phyloP scores from a whole-genome alignment of 2,888 invertebrate species.

The Morpho achilles region DNA sequence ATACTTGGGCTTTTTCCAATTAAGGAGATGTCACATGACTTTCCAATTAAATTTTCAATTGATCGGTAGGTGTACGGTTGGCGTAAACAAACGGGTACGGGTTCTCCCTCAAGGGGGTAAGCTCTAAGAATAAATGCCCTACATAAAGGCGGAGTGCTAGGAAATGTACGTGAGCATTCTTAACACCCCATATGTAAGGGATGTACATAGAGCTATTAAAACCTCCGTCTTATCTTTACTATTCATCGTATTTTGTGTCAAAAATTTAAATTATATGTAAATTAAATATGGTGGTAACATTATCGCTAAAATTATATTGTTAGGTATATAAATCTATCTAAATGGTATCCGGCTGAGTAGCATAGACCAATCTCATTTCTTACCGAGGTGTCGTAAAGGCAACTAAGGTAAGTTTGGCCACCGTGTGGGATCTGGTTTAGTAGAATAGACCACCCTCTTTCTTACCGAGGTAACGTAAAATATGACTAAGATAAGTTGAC shows the following conservation, averaged over 20 bases:
- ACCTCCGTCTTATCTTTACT: slow-evolving; percentile 11
- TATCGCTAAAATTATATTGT: no score
- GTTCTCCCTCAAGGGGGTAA: slow-evolving; percentile 43
- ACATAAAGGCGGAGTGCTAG: slow-evolving; percentile 75
- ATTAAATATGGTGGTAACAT: no score
- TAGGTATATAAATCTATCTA: not conserved
- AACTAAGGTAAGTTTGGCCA: no score
- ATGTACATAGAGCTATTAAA: slow-evolving; percentile 43
- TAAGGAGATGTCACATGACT: slow-evolving; percentile 10
- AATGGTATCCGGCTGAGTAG: no score
- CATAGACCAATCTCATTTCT: no score
- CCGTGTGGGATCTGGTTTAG: no score
- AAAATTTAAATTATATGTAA: no score
- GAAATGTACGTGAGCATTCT: slow-evolving; percentile 75
- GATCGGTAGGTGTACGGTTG: slow-evolving; percentile 30
- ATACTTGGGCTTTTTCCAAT: not conserved
- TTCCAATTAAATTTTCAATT: slow-evolving; percentile 29
- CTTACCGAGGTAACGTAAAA: no score
- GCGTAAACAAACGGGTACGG: slow-evolving; percentile 52
- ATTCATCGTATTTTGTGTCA: not conserved
- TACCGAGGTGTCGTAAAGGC: no score
- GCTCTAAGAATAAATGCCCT: slow-evolving; percentile 75
- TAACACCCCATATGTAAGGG: slow-evolving; percentile 57
- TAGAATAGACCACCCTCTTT: no score
- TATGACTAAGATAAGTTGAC: no score